Base-by-base conservation (phyloP, 2,113 vertebrate genomes). In the Seriola rivoliana region DNA sequence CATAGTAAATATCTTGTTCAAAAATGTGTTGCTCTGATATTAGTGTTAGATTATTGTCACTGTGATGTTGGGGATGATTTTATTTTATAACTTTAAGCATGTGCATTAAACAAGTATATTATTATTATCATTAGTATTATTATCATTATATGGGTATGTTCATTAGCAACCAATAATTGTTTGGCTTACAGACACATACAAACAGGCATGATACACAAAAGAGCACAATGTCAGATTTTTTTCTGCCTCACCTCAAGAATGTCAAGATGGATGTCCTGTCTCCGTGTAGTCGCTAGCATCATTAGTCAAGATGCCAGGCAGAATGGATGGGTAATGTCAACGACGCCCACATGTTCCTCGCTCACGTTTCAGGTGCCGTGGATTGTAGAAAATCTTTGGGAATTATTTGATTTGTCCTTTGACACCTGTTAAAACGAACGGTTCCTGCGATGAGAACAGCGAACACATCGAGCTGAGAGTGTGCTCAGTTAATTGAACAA, bases 241-340 rank as follows among this genome's bases (percentile, higher is more conserved):
- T 34, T 59, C 58, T 36, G 40, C 12, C 46, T 84, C 66, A 71
- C 74, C 70, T 72, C 17, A 44, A 70, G 32, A 66, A 84, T 68
- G 67, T 66, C 44, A 77, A 71, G 75, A 72, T 75, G 50, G 74
- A 75, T 65, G 74, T 50, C 11, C 69, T 62, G 52, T 16, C 52
- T 36, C 17, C 57, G 23, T 58, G 57, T 50, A 36, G 57, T 59
- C 19, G 8, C 19, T 19, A 36, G 3, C 57, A 62, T 7, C 72
- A 73, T 82, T 74, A 78, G 63, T 82, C 67, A 62, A 60, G 38
- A 65, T 52, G 59, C 36, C 63, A 66, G 69, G 62, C 44, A 57
- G 69, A 67, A 78, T 23, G 60, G 60, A 72, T 73, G 57, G 57
- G 16, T 64, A 23, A 75, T 79, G 71, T 82, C 32, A 42, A 16